Conservation (phyloP, 2,888 invertebrate species). For the Parthenolecanium corni region DNA sequence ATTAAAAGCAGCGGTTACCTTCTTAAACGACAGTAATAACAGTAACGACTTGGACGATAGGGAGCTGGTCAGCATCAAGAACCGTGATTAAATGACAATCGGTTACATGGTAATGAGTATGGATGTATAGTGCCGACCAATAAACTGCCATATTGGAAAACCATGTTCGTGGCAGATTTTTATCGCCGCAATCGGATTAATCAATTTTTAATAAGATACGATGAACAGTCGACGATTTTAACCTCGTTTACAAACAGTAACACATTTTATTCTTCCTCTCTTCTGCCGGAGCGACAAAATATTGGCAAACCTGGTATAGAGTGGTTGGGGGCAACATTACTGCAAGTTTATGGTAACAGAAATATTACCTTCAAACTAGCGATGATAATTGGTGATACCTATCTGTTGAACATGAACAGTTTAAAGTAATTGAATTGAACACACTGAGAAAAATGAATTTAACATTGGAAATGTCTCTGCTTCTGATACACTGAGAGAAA, state of each 20-base stretch:
- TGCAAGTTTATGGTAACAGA: too few species aligned
- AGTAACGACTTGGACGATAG: conserved; percentile 1
- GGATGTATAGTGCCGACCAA: not conserved
- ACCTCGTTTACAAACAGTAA: not conserved
- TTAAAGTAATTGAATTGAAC: too few species aligned
- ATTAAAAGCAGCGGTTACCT: not conserved
- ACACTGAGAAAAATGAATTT: too few species aligned
- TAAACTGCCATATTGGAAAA: conserved; percentile 16
- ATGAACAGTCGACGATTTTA: conserved; percentile 1
- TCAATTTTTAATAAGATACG: conserved; percentile 13
- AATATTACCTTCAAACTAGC: too few species aligned
- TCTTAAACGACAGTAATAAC: not conserved
- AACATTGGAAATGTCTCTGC: too few species aligned
- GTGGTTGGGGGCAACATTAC: too few species aligned
- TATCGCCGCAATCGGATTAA: conserved; percentile 16
- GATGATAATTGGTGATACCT: too few species aligned
- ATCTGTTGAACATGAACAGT: too few species aligned
- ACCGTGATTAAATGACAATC: conserved; percentile 24
- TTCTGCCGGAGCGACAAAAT: too few species aligned
- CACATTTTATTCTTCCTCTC: too few species aligned
- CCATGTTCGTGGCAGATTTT: conserved; percentile 18
- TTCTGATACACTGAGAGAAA: too few species aligned
- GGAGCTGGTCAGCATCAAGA: not conserved
- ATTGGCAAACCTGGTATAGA: too few species aligned
- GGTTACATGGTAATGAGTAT: conserved; percentile 16